Evolutionary conservation across 2,797 vertebrate species (phyloP), one percentile per base, ranked within the genome.

Genomic region (Enteromius fasciolatus): DNA sequence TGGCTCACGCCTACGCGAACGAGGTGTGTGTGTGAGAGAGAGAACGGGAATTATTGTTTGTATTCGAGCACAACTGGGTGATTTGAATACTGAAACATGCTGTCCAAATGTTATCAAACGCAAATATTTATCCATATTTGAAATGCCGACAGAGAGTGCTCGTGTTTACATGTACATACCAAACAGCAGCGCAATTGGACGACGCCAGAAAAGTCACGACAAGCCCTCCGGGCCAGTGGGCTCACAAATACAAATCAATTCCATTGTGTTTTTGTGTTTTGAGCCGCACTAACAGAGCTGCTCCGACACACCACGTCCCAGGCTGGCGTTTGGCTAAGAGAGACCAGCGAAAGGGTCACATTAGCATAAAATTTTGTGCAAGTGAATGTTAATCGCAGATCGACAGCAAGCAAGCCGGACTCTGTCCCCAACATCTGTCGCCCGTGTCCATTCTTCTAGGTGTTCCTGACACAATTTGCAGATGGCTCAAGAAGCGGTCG

Each of bases 31-130:
- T 66, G 59, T 72, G 36, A 23, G 28, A 67, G 31, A 61, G 36
- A 23, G 33, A 81, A 64, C n/a, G 48, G 54, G 48, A 85, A 87
- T 78, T 41, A 69, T 66, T 52, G 50, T 81, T 86, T 88, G 84
- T 85, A 69, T 79, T 81, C 48, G 79, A 83, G 78, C 50, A 77
- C 66, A 59, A 76, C 78, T 52, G 86, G 80, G 46, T 77, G 78
- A 87, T 86, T 76, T 85, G 84, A 90, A 91, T 87, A 84, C 67
- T 36, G 87, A 83, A 83, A 70, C 79, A 87, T 81, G 83, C 85
- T 89, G 89, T 87, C 87, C 89, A 90, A 91, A 92, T 92, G 87
- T 91, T 92, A 91, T 87, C 87, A 86, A 87, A 87, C 81, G 89
- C 89, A 90, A 91, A 92, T 91, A 89, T 92, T 90, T 88, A 87